Base-by-base conservation (phyloP, 2,113 vertebrate species). In the Oncorhynchus keta region DNA sequence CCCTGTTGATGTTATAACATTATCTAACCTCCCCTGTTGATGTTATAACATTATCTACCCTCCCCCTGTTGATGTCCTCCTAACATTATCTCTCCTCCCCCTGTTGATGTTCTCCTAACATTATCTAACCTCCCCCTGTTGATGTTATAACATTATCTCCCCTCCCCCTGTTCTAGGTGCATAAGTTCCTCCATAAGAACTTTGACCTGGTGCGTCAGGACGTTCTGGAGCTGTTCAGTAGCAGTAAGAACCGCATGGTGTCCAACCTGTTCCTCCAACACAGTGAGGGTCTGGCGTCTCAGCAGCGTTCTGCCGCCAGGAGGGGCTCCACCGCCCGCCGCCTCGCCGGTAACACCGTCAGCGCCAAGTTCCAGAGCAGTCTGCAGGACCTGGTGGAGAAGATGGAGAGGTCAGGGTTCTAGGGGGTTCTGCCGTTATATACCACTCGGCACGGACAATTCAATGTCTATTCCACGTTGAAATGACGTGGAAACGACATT, bases 121-220 rank as follows among this genome's bases (percentile, higher is more conserved):
- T 24, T 24, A 24, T 24, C 24, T 24, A 24, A 1, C 24, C 24
- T 24, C 24, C 24, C 24, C 24, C 24, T 24, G 24, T 24, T 24
- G 24, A 24, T 24, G 24, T 24, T 24, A 24, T 24, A 24, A 24
- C 24, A 24, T 24, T 24, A 24, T 24, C 24, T 24, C 24, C 24
- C 24, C 24, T 24, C 24, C 24, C 24, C 24, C 32, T 35, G 32
- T 35, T 35, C 11, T 80, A 99, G 98, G 98, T 98, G 67, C 93
- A 98, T 87, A 98, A 98, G 81, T 99, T 99, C 85, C 82, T 99
- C 89, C 97, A 98, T 80, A 99, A 99, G 87, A 99, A 99, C 87
- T 97, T 97, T 0, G 97, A 99, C 79, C 95, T 95, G 73, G 97
- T 99, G 49, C 97, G 97, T 4, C 97, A 98, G 87, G 98, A 99